phyloP scores from a whole-genome alignment of 2,797 vertebrate species.

The Platalea minor region DNA sequence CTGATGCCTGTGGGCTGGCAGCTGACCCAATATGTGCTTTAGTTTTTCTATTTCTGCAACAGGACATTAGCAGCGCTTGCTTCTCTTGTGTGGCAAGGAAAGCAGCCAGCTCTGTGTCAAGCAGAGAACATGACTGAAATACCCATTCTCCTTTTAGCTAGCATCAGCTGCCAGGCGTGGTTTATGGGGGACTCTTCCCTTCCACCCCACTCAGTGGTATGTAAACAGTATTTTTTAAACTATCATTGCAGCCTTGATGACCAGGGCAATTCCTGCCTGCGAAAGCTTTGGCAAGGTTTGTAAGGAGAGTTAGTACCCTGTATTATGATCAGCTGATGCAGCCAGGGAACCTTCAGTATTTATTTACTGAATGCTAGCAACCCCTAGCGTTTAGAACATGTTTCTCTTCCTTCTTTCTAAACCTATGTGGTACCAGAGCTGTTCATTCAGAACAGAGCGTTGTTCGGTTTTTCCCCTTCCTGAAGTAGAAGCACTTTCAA shows the following conservation, averaged over 20 bases:
- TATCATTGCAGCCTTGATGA: neutral
- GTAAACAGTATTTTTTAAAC: neutral
- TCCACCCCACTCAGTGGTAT: neutral
- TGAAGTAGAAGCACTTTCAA: neutral
- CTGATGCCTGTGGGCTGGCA: neutral
- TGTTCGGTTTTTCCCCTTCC: neutral
- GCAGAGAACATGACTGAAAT: neutral
- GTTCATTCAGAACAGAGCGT: neutral
- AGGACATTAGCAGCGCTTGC: neutral
- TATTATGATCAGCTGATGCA: neutral
- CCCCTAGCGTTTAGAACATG: conserved; percentile 6
- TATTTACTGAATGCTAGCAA: neutral
- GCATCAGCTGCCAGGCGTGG: neutral
- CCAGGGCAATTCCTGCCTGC: neutral
- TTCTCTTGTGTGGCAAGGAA: neutral
- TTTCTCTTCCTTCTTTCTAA: neutral
- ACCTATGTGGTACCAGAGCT: neutral
- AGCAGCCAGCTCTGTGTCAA: neutral
- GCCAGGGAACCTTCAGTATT: neutral
- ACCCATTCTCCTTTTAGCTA: neutral
- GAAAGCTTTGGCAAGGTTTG: neutral
- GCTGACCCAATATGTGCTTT: neutral
- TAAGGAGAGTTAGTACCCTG: neutral
- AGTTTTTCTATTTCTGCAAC: neutral
- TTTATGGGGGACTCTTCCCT: neutral